Evolutionary conservation across 2,113 vertebrate species (phyloP).

Genomic region (Campylomormyrus numenius): DNA sequence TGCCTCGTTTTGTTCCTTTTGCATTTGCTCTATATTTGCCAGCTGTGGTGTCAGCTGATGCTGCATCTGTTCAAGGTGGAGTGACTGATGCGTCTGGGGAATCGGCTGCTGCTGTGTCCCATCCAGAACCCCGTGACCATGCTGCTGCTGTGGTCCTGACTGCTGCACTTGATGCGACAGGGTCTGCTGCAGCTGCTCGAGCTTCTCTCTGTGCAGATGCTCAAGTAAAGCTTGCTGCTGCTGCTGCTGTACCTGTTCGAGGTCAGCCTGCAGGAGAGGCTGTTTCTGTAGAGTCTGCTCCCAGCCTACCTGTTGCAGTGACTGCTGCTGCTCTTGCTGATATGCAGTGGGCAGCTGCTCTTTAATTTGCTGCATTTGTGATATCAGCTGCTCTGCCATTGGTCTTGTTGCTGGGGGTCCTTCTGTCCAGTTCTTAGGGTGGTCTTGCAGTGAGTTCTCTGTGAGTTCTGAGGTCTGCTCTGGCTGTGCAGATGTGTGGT

Average conservation of each 20-base stretch:
- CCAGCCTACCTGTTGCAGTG: conserved; percentile 43
- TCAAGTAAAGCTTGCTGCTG: conserved; percentile 18
- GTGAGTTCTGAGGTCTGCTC: conserved; percentile 4
- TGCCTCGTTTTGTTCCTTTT: conserved; percentile 36
- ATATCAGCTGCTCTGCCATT: not conserved
- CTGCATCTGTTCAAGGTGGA: conserved; percentile 21
- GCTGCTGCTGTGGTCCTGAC: conserved; percentile 41
- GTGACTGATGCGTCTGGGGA: conserved; percentile 25
- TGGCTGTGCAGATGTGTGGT: conserved; percentile 32
- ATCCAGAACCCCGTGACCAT: conserved; percentile 25
- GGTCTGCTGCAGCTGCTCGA: conserved; percentile 31
- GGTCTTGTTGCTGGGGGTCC: not conserved
- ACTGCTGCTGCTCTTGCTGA: conserved; percentile 36
- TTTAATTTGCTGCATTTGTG: not conserved
- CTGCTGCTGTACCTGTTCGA: conserved; percentile 41
- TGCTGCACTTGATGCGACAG: conserved; percentile 33
- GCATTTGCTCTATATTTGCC: conserved; percentile 5
- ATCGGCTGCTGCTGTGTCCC: conserved; percentile 46
- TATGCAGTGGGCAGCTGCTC: conserved; percentile 24
- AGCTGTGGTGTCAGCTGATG: conserved; percentile 50
- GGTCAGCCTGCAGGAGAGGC: conserved; percentile 25
- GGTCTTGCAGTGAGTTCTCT: not conserved
- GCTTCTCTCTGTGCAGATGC: conserved; percentile 11
- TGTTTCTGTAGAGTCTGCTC: conserved; percentile 45
- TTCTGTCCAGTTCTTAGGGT: not conserved